Percentiles rank a stretch among this genome's conserved stretches.
Conservation (phyloP, 2,113 vertebrate species). For the Colistium nudipinnis region DNA sequence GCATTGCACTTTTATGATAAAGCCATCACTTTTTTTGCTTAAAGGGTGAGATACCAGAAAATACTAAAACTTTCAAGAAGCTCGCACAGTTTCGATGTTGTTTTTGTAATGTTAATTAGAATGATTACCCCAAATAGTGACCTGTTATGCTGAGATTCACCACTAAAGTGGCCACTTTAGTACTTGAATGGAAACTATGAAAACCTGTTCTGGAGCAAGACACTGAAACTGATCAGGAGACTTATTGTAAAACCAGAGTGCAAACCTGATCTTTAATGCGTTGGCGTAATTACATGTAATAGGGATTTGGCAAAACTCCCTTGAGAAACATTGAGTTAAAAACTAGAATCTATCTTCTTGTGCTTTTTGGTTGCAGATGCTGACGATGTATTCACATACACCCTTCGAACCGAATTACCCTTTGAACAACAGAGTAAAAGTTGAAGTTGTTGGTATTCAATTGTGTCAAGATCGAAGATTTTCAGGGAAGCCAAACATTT, state of each 20-base stretch:
- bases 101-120: constrained; percentile 13
- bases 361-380: not conserved
- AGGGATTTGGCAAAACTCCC: not conserved
- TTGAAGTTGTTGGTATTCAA: constrained; percentile 10
- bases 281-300: not conserved
- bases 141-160: constrained; percentile 10
- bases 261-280: not conserved
- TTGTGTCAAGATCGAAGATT: not conserved
- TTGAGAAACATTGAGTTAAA: not conserved
- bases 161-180: not conserved
- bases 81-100: constrained; percentile 19
- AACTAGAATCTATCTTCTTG: too few species aligned
- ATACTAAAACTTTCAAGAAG: not conserved
- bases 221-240: not conserved
- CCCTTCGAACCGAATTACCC: not conserved
- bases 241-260: not conserved
- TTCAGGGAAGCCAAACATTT: constrained; percentile 1
- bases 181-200: not conserved
- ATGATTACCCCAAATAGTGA: constrained; percentile 7
- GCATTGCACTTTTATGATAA: too few species aligned
- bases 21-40: not conserved
- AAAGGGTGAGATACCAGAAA: not conserved
- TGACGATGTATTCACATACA: not conserved
- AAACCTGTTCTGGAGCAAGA: constrained; percentile 4
- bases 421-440: constrained; percentile 5